These are phyloP conservation scores for Cerastoderma edule DNA, from an alignment of 2,888 invertebrate species.

Conservation along the genomic window DNA sequence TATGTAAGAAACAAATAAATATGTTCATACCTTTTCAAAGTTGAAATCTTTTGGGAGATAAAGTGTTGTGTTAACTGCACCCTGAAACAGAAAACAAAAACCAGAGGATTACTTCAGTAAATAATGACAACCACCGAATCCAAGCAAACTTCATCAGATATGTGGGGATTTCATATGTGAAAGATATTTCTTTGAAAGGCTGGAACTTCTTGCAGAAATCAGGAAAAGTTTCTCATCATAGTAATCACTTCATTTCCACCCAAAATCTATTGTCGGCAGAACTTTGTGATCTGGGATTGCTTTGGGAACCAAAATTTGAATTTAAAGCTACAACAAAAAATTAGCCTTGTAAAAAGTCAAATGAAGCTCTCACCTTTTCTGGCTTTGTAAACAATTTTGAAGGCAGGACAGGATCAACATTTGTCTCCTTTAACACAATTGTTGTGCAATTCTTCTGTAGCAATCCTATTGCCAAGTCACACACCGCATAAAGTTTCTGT, in stretches of 20 bases:
- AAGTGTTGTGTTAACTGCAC: conserved; percentile 76
- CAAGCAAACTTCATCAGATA: too few relatives aligned
- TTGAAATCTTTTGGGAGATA: conserved; percentile 82
- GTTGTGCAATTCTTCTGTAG: conserved; percentile 93
- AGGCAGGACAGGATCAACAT: conserved; percentile 85
- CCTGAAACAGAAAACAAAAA: conserved; percentile 63
- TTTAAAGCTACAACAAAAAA: too few relatives aligned
- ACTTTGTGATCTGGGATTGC: too few relatives aligned
- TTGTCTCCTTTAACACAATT: conserved; percentile 95
- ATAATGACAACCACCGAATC: too few relatives aligned
- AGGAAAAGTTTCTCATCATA: too few relatives aligned
- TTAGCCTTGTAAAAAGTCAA: too few relatives aligned
- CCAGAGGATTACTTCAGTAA: background rate
- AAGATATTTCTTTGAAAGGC: too few relatives aligned
- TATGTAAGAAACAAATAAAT: background rate
- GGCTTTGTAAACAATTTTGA: conserved; percentile 86
- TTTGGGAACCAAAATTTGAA: too few relatives aligned
- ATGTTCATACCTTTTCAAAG: conserved; percentile 60
- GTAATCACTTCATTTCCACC: too few relatives aligned
- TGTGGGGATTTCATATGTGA: too few relatives aligned
- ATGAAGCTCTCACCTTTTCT: conserved; percentile 80
- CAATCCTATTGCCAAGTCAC: conserved; percentile 96
- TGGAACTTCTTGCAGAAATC: too few relatives aligned
- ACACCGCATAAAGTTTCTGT: conserved; percentile 98
- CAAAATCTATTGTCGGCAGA: too few relatives aligned